Evolutionary conservation across 2,113 vertebrate genomes (phyloP).

Genomic region (Bufo bufo): DNA sequence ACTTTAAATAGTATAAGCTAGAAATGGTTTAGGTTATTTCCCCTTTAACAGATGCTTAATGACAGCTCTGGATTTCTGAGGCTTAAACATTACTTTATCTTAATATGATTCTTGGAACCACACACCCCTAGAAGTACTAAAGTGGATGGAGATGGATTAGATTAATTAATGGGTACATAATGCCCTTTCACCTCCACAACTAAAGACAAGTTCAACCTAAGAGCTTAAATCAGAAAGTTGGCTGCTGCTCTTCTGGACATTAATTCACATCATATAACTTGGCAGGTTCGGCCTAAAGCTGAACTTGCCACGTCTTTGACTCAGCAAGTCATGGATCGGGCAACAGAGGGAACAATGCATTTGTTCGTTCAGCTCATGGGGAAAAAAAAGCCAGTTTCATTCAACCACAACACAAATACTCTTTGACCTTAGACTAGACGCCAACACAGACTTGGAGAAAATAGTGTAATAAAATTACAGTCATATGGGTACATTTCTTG

Average conservation of each 20-base stretch:
- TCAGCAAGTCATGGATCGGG: constrained; percentile 64
- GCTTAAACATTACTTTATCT: constrained; percentile 66
- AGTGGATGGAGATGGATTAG: constrained; percentile 76
- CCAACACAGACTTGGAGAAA: constrained; percentile 10
- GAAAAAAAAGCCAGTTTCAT: constrained; percentile 35
- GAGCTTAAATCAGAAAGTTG: constrained; percentile 78
- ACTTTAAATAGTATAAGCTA: constrained; percentile 62
- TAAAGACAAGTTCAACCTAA: constrained; percentile 75
- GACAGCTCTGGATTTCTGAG: constrained; percentile 55
- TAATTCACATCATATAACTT: constrained; percentile 79
- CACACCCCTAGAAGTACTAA: constrained; percentile 71
- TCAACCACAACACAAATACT: constrained; percentile 47
- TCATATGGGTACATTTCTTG: not conserved
- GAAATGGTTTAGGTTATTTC: constrained; percentile 57
- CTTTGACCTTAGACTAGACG: constrained; percentile 8
- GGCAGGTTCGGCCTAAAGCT: constrained; percentile 78
- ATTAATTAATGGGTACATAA: constrained; percentile 76
- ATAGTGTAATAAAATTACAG: constrained; percentile 20
- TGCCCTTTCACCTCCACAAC: constrained; percentile 74
- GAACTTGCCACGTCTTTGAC: constrained; percentile 74
- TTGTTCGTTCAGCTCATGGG: constrained; percentile 52
- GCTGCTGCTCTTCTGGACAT: constrained; percentile 72
- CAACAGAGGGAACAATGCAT: constrained; percentile 60
- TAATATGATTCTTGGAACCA: constrained; percentile 69
- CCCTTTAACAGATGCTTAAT: constrained; percentile 58